These are phyloP conservation scores for Panzeria rudis DNA, from an alignment of 2,888 invertebrate genomes.

Conservation along the genomic window DNA sequence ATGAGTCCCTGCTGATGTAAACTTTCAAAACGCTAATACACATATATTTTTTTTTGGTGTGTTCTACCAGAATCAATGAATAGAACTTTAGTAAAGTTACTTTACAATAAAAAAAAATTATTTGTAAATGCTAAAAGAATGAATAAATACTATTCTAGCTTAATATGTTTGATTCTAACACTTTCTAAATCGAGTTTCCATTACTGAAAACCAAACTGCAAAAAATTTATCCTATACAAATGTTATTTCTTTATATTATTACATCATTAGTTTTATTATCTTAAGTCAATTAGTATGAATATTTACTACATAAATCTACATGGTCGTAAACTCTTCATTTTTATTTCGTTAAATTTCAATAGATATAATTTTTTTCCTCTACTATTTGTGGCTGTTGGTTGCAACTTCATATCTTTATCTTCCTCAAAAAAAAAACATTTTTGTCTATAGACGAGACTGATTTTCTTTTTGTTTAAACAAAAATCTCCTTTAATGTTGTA, in stretches of 20 bases:
- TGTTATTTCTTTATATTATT: constrained; percentile 22
- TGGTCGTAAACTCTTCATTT: constrained; percentile 53
- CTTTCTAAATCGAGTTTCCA: no score
- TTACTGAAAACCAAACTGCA: background rate
- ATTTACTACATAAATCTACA: constrained; percentile 14
- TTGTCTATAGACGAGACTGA: background rate
- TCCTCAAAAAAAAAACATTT: constrained; percentile 27
- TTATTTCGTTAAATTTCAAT: constrained; percentile 42
- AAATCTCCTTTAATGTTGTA: constrained; percentile 58
- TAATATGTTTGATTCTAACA: no score
- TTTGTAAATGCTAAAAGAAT: no score
- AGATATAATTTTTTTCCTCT: constrained; percentile 20
- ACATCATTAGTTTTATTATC: constrained; percentile 58
- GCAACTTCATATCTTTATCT: constrained; percentile 20
- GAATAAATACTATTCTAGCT: no score
- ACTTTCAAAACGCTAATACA: no score
- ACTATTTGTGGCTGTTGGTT: constrained; percentile 15
- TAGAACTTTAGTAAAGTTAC: no score
- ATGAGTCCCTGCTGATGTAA: no score
- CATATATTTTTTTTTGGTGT: no score
- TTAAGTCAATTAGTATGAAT: constrained; percentile 53
- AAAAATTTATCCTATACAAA: background rate
- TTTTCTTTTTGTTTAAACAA: constrained; percentile 13
- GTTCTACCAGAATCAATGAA: no score
- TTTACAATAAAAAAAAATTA: no score